phyloP scores from a whole-genome alignment of 2,888 invertebrate species.

The Drosophila putrida region DNA sequence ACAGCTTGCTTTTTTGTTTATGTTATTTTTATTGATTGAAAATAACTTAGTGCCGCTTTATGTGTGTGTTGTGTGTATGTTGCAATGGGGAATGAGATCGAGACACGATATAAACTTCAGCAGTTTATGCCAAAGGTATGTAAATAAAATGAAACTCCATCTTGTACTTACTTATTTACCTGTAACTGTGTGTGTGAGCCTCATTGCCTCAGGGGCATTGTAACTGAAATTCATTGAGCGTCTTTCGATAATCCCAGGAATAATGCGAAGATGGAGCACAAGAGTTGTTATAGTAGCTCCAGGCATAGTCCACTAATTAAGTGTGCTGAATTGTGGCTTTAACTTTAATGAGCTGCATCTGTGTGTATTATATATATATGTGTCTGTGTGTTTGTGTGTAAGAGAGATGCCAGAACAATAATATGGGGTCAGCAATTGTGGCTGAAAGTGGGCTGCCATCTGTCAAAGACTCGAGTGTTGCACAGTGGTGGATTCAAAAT shows the following conservation, averaged over 20 bases:
- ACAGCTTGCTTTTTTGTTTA: conserved; percentile 73
- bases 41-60: conserved; percentile 78
- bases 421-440: conserved; percentile 7
- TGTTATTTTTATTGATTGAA: conserved; percentile 80
- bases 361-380: neutral
- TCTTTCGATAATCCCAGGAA: conserved; percentile 55
- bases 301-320: conserved; percentile 62
- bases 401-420: neutral
- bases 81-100: conserved; percentile 20
- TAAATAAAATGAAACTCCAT: conserved; percentile 64
- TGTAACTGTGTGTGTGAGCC: conserved; percentile 4
- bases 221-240: conserved; percentile 54
- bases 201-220: conserved; percentile 36
- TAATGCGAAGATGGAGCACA: conserved; percentile 30
- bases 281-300: conserved; percentile 22
- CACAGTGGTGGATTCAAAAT: too few relatives aligned
- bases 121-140: conserved; percentile 74
- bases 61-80: conserved; percentile 42
- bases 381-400: conserved; percentile 1
- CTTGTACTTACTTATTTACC: conserved; percentile 19
- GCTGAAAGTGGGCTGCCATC: conserved; percentile 12
- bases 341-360: conserved; percentile 38
- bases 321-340: conserved; percentile 47
- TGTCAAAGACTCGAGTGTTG: conserved; percentile 19
- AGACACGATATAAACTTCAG: conserved; percentile 62